A percentile compares a stretch with the other conserved stretches of the same genome.
These are phyloP conservation scores for Harmothoe impar DNA, from an alignment of 2,888 invertebrate species.

Conservation along the genomic window DNA sequence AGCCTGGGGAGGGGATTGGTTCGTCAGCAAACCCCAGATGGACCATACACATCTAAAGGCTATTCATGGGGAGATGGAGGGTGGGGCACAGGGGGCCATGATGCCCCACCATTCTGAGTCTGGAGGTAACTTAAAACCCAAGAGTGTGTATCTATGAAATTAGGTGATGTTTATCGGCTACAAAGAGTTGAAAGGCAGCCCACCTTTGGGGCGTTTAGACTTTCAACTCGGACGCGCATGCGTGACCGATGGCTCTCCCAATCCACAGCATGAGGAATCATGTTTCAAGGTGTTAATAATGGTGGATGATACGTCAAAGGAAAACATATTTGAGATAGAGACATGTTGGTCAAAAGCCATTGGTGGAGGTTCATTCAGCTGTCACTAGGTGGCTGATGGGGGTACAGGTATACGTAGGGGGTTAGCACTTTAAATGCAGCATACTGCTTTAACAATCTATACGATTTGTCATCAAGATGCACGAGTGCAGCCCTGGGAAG, in stretches of 20 bases:
- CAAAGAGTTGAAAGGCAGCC: slow-evolving; percentile 38
- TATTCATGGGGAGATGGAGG: no score
- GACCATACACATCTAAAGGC: no score
- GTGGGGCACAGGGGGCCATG: no score
- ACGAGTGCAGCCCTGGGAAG: neutral
- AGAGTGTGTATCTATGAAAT: slow-evolving; percentile 53
- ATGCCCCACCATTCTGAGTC: no score
- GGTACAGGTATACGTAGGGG: no score
- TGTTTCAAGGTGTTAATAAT: slow-evolving; percentile 34
- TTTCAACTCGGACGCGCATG: slow-evolving; percentile 44
- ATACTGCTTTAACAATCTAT: no score
- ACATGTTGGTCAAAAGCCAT: slow-evolving; percentile 39
- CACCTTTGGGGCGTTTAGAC: slow-evolving; percentile 38
- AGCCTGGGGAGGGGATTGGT: neutral
- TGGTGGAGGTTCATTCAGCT: neutral
- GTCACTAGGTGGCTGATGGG: neutral
- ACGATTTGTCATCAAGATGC: no score
- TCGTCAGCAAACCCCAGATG: no score
- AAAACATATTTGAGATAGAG: slow-evolving; percentile 52
- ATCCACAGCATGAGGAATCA: neutral
- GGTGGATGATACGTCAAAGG: slow-evolving; percentile 41
- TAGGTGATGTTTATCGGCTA: slow-evolving; percentile 59
- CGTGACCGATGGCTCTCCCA: slow-evolving; percentile 38
- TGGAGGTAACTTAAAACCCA: neutral
- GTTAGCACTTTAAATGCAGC: no score